Conservation (phyloP, 2,113 vertebrate genomes). For the Lepus americanus region DNA sequence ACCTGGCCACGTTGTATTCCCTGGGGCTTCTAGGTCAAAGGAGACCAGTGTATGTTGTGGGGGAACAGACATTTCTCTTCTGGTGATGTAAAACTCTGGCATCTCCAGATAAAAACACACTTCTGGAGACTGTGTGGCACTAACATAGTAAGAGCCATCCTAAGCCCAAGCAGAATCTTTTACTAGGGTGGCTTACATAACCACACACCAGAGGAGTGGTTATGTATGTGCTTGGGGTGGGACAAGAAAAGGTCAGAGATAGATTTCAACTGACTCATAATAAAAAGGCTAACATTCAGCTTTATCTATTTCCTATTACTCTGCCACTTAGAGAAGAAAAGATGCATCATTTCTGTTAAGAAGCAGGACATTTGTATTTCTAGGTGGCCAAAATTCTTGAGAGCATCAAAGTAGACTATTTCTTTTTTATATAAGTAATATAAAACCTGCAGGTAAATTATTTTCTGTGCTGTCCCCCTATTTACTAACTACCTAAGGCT, state of each 20-base stretch:
- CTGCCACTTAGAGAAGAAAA: conserved; percentile 39
- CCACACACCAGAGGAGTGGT: conserved; percentile 25
- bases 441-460: conserved; percentile 65
- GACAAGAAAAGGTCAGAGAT: conserved; percentile 30
- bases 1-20: conserved; percentile 54
- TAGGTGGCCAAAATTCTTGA: conserved; percentile 55
- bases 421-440: conserved; percentile 55
- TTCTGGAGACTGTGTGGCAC: conserved; percentile 43
- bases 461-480: conserved; percentile 1
- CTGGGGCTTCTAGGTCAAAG: conserved; percentile 52
- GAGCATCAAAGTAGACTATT: conserved; percentile 30
- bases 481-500: not conserved
- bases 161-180: conserved; percentile 26
- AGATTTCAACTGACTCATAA: conserved; percentile 50
- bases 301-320: conserved; percentile 15
- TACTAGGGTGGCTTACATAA: conserved; percentile 18
- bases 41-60: not conserved
- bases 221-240: not conserved
- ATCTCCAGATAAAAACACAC: conserved; percentile 68
- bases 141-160: not conserved
- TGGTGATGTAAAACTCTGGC: conserved; percentile 49
- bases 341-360: conserved; percentile 24
- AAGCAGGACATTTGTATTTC: conserved; percentile 20
- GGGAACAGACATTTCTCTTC: not conserved
- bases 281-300: conserved; percentile 16